Base-by-base conservation (phyloP, 2,888 invertebrate genomes). In the Lasioglossum villosulum region DNA sequence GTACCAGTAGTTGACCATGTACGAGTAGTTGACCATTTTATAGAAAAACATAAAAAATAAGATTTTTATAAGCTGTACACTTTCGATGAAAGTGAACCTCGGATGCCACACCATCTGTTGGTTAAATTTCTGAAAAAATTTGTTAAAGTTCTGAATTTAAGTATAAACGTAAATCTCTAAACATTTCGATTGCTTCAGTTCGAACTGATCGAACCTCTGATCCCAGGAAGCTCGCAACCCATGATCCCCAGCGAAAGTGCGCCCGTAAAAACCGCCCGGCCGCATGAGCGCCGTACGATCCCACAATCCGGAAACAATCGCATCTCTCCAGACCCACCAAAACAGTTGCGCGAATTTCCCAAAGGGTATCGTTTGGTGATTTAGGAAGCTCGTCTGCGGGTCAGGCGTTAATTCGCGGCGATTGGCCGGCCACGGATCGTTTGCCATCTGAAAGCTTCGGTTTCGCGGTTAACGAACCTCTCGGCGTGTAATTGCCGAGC, bases 391-490 rank as follows among this genome's bases (percentile, higher is more conserved):
- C 59, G 79, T 75, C 72, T 39, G 34, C 8, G 70, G 70, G 45
- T 39, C 48, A 37, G 23, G 75, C 82, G 78, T 78, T 82, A 84
- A 84, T 84, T 83, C 84, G 83, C 56, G 23, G 34, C 73, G 66
- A 83, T 82, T 82, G 52, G 48, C 63, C 19, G 48, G 63, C 63
- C 71, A 75, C 83, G 82, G 75, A 82, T 82, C 82, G 83, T 82
- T 83, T 73, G 45, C 77, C 59, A 59, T 83, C 83, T 80, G 37
- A 82, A 83, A 83, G 86, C 83, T 34, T 83, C 63, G 88, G 78
- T 80, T 80, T 59, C 72, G 89, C 75, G 88, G 82, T 89, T 86
- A 76, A 59, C 63, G 56, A 73, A 72, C 83, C 71, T 27, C 79
- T 52, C 48, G 56, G 52, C 19, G 74, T 77, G 63, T 75, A 86